phyloP scores from a whole-genome alignment of 2,797 vertebrate species.

The Coregonus suidteri region DNA sequence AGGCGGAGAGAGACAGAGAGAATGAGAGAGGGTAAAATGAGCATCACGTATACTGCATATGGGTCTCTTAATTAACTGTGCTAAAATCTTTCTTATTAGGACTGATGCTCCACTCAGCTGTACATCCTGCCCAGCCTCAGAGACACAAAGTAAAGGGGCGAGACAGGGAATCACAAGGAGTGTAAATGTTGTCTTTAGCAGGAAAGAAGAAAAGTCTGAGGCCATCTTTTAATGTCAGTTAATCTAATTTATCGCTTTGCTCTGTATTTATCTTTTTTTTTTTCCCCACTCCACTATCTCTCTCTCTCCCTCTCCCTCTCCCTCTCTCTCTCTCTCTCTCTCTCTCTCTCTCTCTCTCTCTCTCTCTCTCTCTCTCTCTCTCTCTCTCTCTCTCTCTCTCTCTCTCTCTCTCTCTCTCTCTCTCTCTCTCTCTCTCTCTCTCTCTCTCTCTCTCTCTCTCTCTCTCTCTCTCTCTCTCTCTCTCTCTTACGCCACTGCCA shows the following conservation, averaged over 20 bases:
- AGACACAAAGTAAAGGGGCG: conserved; percentile 26
- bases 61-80: conserved; percentile 75
- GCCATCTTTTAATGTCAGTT: conserved; percentile 43
- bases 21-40: conserved; percentile 67
- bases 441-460: no score
- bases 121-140: conserved; percentile 53
- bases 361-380: no score
- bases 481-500: conserved; percentile 35
- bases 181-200: conserved; percentile 6
- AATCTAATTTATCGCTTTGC: conserved; percentile 53
- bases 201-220: background rate
- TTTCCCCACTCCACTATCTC: background rate
- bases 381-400: no score
- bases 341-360: no score
- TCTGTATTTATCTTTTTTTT: conserved; percentile 57
- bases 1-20: conserved; percentile 49
- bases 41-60: conserved; percentile 72
- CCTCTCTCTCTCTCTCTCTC: no score
- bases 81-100: conserved; percentile 80
- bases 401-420: no score
- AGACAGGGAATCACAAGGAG: conserved; percentile 22
- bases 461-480: no score
- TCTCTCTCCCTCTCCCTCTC: no score
- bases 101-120: conserved; percentile 53
- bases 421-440: no score